Base-by-base conservation (phyloP, 2,797 vertebrate genomes). In the Poeciliopsis gracilis region DNA sequence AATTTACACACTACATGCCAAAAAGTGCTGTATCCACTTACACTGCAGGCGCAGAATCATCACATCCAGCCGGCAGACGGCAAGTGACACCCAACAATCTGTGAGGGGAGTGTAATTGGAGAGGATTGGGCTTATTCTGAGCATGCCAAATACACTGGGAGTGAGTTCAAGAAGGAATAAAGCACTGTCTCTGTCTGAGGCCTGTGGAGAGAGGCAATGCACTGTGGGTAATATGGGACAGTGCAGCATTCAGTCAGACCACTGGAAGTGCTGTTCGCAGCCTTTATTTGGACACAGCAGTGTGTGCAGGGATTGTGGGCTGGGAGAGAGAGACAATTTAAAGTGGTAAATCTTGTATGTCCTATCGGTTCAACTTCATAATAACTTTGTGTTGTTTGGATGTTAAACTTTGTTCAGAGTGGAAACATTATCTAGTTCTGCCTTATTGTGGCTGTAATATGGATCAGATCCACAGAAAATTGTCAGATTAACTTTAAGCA, bases 51-150 rank as follows among this genome's bases (percentile, higher is more conserved):
- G 93, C 93, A 93, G 93, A 95, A 92, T 94, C 92, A 94, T 91
- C 91, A 88, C 76, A 92, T 90, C 92, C 87, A 88, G 89, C 90
- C 85, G 73, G 88, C 89, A 93, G 89, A 91, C 85, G 73, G 88
- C 89, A 93, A 95, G 90, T 91, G 94, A 95, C 90, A 95, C 93
- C 94, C 36, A 94, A 88, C 91, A 92, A 95, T 96, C 94, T 88
- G 67, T 94, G 92, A 89, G 93, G 87, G 93, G 92, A 89, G 90
- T 92, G 94, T 94, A 96, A 96, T 93, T 94, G 87, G 95, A 96
- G 92, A 87, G 75, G 87, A 91, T 82, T 88, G 66, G 88, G 92
- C 92, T 94, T 95, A 95, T 95, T 95, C 94, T 93, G 91, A 95
- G 91, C 92, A 84, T 90, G 90, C 88, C 84, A 80, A 90, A 91